Percentiles rank a stretch among this genome's conserved stretches.
These are phyloP conservation scores for Chaetops frenatus DNA, from an alignment of 2,113 vertebrate species.

Conservation along the genomic window DNA sequence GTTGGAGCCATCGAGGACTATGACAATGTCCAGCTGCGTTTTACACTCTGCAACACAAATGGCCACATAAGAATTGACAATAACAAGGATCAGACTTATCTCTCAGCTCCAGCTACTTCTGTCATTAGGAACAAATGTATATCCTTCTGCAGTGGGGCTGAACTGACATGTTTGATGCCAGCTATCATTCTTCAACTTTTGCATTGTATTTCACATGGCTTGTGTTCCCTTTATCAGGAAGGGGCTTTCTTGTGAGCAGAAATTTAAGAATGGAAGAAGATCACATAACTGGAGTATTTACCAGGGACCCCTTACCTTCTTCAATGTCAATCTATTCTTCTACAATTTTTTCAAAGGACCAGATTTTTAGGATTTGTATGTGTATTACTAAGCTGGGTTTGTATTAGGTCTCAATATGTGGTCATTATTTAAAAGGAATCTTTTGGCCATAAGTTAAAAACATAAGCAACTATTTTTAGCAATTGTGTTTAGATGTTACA, in stretches of 20 bases:
- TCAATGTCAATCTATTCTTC: neutral
- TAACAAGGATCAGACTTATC: neutral
- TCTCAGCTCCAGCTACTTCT: neutral
- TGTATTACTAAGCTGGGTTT: neutral
- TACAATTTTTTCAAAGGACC: neutral
- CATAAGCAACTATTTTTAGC: constrained; percentile 54
- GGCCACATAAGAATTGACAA: neutral
- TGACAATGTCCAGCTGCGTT: constrained; percentile 87
- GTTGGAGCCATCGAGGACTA: constrained; percentile 95
- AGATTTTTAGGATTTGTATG: neutral
- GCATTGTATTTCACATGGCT: neutral
- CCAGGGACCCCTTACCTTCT: neutral
- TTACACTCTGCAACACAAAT: constrained; percentile 80
- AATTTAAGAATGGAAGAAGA: neutral
- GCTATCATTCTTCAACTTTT: neutral
- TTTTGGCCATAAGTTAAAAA: constrained; percentile 33
- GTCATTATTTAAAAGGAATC: neutral
- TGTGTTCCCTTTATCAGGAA: neutral
- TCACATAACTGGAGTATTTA: neutral
- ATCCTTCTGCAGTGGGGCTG: neutral
- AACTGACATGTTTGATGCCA: neutral
- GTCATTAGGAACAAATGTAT: neutral
- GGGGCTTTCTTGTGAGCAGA: neutral
- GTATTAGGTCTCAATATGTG: neutral
- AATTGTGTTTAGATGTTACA: constrained; percentile 24